Percentiles rank a stretch among this genome's conserved stretches.
Conservation (phyloP, 2,888 invertebrate species). For the Schrankia costaestrigalis region DNA sequence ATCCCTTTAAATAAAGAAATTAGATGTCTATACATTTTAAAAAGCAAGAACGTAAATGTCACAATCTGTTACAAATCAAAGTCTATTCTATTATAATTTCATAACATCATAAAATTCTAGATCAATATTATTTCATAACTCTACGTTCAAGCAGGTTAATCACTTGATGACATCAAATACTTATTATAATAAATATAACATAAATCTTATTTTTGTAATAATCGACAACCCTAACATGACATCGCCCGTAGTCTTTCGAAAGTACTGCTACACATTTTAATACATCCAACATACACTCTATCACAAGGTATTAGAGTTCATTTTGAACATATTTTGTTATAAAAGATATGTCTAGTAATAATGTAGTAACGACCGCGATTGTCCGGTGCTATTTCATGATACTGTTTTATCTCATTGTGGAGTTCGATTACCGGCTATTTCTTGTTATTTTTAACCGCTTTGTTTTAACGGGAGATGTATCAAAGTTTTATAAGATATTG, state of each 20-base stretch:
- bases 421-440: slow-evolving; percentile 32
- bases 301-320: slow-evolving; percentile 24
- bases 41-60: too few relatives aligned
- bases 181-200: slow-evolving; percentile 9
- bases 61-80: too few relatives aligned
- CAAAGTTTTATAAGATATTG: too few relatives aligned
- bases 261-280: slow-evolving; percentile 48
- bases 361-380: slow-evolving; percentile 51
- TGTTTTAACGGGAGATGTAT: slow-evolving; percentile 23
- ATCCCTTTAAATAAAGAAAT: too few relatives aligned
- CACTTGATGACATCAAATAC: slow-evolving; percentile 6
- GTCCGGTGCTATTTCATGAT: slow-evolving; percentile 52
- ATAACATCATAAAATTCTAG: slow-evolving; percentile 5
- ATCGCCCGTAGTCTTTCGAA: slow-evolving; percentile 46
- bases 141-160: slow-evolving; percentile 3
- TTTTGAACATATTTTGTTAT: slow-evolving; percentile 16
- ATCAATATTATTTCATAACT: slow-evolving; percentile 1
- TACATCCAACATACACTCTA: slow-evolving; percentile 21
- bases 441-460: slow-evolving; percentile 32
- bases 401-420: slow-evolving; percentile 41
- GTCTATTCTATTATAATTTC: too few relatives aligned
- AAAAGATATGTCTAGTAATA: slow-evolving; percentile 36
- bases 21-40: too few relatives aligned
- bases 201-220: slow-evolving; percentile 20
- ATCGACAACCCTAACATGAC: slow-evolving; percentile 27